Percentiles rank a stretch among this genome's conserved stretches.
phyloP scores from a whole-genome alignment of 2,113 vertebrate genomes.

The Meleagris gallopavo region DNA sequence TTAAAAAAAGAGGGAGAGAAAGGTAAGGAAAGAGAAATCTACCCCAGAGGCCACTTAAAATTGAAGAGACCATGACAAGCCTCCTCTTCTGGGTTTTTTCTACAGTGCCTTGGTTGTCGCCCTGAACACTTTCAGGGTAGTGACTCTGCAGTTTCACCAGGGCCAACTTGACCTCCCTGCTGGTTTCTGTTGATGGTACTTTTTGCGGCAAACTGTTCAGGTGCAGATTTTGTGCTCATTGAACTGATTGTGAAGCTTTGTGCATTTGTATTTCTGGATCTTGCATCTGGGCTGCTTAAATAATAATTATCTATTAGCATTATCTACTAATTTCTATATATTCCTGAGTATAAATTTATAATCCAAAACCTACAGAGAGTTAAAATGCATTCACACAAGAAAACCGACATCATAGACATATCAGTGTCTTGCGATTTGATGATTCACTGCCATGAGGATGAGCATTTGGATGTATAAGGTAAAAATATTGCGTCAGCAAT shows the following conservation, averaged over 20 bases:
- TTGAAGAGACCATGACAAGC: neutral
- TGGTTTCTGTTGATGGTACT: neutral
- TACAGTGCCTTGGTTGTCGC: neutral
- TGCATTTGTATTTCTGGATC: neutral
- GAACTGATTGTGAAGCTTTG: neutral
- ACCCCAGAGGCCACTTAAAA: fast-evolving
- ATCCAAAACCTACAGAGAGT: neutral
- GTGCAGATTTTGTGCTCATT: neutral
- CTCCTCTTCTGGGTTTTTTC: neutral
- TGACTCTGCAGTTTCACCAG: neutral
- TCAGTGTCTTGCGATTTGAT: neutral
- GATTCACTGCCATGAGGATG: fast-evolving
- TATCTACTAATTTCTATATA: neutral
- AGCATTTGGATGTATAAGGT: neutral
- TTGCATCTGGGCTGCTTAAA: neutral
- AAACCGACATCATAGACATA: neutral
- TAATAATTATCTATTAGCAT: neutral
- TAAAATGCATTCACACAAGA: neutral
- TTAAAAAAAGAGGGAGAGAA: neutral
- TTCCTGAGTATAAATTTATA: neutral
- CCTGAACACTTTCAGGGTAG: neutral
- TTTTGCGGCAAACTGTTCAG: neutral
- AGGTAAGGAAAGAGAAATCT: neutral
- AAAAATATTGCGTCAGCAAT: neutral
- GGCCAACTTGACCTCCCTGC: neutral